Conservation (phyloP, 2,888 invertebrate species). For the Geotrupes spiniger region DNA sequence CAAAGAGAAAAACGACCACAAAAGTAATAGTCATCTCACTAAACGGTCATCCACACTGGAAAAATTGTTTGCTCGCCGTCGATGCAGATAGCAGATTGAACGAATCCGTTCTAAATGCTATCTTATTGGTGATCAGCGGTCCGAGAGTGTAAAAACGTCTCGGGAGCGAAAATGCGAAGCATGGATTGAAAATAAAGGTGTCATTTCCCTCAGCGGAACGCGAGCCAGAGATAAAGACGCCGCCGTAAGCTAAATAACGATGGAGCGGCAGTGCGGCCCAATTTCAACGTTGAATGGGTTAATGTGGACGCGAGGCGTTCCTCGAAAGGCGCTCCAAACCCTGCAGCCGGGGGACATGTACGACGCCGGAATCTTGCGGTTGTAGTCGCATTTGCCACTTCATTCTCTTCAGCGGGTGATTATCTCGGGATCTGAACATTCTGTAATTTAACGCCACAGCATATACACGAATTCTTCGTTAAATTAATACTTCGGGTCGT, state of each 20-base stretch:
- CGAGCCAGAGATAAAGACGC: constrained; percentile 34
- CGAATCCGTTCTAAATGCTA: constrained; percentile 28
- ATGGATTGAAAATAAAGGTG: constrained; percentile 32
- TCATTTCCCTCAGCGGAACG: constrained; percentile 39
- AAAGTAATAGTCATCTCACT: constrained; percentile 16
- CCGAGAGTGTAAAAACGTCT: constrained; percentile 31
- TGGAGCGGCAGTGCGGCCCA: constrained; percentile 28
- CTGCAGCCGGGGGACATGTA: constrained; percentile 24
- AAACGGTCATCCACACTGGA: constrained; percentile 10
- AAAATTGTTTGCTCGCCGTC: constrained; percentile 17
- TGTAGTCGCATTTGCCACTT: constrained; percentile 32
- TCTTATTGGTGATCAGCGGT: constrained; percentile 37
- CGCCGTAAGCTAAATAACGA: constrained; percentile 33
- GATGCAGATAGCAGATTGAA: constrained; percentile 24
- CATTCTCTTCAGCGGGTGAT: constrained; percentile 25
- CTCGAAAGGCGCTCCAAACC: not conserved
- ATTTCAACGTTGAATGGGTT: constrained; percentile 33
- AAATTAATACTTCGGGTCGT: too few relatives aligned
- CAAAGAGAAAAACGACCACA: constrained; percentile 1
- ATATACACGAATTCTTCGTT: too few relatives aligned
- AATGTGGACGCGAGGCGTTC: constrained; percentile 22
- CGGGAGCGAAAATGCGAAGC: constrained; percentile 30
- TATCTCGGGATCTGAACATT: constrained; percentile 27
- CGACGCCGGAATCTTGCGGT: constrained; percentile 29
- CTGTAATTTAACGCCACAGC: constrained; percentile 20